Evolutionary conservation across 30 jellyfish, hydroid and myxozoan species (phyloP).

Genomic region (Hydra vulgaris): DNA sequence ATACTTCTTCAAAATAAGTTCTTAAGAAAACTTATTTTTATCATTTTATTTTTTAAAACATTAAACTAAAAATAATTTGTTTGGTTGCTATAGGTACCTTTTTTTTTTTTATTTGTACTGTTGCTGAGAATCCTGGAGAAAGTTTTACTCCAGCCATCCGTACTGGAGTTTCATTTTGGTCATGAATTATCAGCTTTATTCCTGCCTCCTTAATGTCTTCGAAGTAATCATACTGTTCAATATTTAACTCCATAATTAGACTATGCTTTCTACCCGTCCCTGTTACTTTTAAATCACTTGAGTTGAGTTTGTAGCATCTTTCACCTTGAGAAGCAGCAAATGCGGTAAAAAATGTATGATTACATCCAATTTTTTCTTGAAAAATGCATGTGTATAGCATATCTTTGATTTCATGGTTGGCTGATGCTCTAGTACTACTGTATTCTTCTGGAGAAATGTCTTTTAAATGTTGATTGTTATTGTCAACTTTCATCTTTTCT

Average conservation of each 20-base stretch:
- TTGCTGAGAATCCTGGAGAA: slow-evolving; percentile 53
- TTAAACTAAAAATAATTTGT: neutral
- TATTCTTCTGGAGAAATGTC: slow-evolving; percentile 54
- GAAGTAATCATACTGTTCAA: slow-evolving; percentile 67
- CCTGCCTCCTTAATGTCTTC: slow-evolving; percentile 54
- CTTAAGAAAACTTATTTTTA: neutral
- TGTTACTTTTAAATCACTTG: slow-evolving; percentile 2
- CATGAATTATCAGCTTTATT: slow-evolving; percentile 36
- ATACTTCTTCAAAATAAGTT: no score
- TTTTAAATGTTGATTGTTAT: neutral
- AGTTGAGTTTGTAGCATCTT: slow-evolving; percentile 56
- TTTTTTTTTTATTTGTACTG: slow-evolving; percentile 31
- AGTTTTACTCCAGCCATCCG: slow-evolving; percentile 36
- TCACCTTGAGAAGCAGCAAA: slow-evolving; percentile 83
- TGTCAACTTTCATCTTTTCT: neutral
- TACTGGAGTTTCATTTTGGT: slow-evolving; percentile 59
- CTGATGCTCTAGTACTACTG: slow-evolving; percentile 40
- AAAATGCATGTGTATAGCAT: slow-evolving; percentile 52
- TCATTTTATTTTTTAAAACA: neutral
- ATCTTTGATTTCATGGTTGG: slow-evolving; percentile 67
- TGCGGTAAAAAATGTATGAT: slow-evolving; percentile 42
- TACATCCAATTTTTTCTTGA: slow-evolving; percentile 18
- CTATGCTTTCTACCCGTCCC: slow-evolving; percentile 54
- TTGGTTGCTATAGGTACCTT: no score
- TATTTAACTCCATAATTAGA: slow-evolving; percentile 31